These are phyloP conservation scores for Corythoichthys haematopterus DNA, from an alignment of 2,113 vertebrate species.

Conservation along the genomic window DNA sequence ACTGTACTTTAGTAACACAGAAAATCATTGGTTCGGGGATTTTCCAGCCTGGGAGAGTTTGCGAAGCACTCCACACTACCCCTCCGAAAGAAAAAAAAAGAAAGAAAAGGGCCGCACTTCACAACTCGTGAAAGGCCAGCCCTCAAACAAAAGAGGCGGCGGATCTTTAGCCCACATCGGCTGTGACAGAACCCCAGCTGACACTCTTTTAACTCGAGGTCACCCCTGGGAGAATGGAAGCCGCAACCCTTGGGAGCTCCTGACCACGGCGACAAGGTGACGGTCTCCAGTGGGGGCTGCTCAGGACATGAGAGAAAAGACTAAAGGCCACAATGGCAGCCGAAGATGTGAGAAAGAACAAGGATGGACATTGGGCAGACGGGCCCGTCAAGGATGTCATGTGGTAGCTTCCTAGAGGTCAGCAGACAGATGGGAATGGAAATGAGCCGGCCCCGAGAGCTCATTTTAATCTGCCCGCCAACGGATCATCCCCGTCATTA, in stretches of 20 bases:
- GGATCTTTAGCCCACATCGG: slow-evolving; percentile 68
- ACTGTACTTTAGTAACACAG: too few relatives aligned
- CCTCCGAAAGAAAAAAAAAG: slow-evolving; percentile 52
- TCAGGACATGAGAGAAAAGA: slow-evolving; percentile 2
- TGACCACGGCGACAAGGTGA: slow-evolving; percentile 27
- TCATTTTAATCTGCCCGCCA: slow-evolving; percentile 69
- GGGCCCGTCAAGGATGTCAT: slow-evolving; percentile 49
- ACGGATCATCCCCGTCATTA: slow-evolving; percentile 69
- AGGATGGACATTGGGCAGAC: slow-evolving; percentile 50
- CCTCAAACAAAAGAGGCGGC: slow-evolving; percentile 68
- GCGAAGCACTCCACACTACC: slow-evolving; percentile 36
- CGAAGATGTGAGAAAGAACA: slow-evolving; percentile 3
- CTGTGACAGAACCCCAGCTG: slow-evolving; percentile 71
- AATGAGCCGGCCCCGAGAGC: slow-evolving; percentile 63
- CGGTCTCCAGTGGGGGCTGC: slow-evolving; percentile 16
- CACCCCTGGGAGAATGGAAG: slow-evolving; percentile 66
- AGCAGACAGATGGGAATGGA: slow-evolving; percentile 77
- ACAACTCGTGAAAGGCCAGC: slow-evolving; percentile 52
- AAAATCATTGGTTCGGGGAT: background rate
- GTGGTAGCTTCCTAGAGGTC: slow-evolving; percentile 65
- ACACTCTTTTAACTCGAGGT: slow-evolving; percentile 75
- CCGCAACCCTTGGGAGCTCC: slow-evolving; percentile 65
- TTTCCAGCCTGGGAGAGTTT: slow-evolving; percentile 52
- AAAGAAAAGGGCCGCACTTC: slow-evolving; percentile 56
- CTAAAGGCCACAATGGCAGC: background rate